Evolutionary conservation across 2,888 invertebrate genomes (phyloP).

Genomic region (Plutella xylostella): DNA sequence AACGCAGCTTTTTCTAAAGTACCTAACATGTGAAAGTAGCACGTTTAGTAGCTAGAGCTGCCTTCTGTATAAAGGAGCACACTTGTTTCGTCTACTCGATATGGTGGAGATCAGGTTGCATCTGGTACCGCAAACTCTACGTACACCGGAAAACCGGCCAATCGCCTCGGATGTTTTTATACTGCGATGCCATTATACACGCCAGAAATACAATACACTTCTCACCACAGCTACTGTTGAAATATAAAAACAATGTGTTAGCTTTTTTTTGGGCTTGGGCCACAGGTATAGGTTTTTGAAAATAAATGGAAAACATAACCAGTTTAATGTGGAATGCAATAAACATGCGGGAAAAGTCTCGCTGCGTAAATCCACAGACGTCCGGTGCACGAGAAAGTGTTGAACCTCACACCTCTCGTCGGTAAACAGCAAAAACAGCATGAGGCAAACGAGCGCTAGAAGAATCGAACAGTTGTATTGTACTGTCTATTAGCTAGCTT

Average conservation of each 20-base stretch:
- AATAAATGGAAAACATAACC: not conserved
- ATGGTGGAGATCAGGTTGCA: slow-evolving; percentile 25
- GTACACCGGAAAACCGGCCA: slow-evolving; percentile 7
- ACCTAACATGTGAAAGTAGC: no score
- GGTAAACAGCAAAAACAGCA: not conserved
- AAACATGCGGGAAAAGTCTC: slow-evolving; percentile 2
- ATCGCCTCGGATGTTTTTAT: slow-evolving; percentile 1
- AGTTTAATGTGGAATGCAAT: not conserved
- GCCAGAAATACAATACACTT: not conserved
- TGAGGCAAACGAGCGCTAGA: not conserved
- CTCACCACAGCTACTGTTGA: no score
- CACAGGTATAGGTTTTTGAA: no score
- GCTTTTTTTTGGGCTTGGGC: no score
- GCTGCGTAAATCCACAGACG: not conserved
- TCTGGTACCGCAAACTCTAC: slow-evolving; percentile 25
- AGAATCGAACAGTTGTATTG: no score
- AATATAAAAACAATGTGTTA: no score
- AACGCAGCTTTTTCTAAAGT: no score
- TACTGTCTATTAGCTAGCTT: no score
- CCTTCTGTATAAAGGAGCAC: slow-evolving; percentile 7
- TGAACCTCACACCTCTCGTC: not conserved
- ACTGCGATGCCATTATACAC: no score
- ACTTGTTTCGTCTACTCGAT: slow-evolving; percentile 16
- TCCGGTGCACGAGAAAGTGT: slow-evolving; percentile 2
- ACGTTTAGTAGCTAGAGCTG: no score